Base-by-base conservation (phyloP, 2,888 invertebrate genomes). In the Altica lythri region DNA sequence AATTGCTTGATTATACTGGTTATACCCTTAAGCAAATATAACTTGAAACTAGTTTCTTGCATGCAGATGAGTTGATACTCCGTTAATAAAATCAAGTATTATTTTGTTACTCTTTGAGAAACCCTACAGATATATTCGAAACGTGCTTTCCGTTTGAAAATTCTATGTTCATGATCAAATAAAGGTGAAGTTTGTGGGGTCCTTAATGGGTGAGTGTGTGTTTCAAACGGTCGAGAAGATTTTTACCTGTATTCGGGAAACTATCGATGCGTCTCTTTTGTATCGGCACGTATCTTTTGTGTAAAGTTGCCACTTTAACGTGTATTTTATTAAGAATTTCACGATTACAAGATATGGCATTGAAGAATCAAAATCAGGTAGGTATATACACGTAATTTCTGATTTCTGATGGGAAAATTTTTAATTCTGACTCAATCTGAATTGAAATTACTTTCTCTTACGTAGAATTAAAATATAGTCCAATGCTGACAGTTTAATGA, bases 1-100 rank as follows among this genome's bases (percentile, higher is more conserved):
- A 55, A 55, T 55, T 55, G 42, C 55, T 55, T 51, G 55, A 55
- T 55, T 55, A 55, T 55, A 51, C 50, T 55, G 55, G 55, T 55
- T 55, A 51, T 55, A 49, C 55, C 55, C 46, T 49, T 51, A 46
- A 55, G 55, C 50, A 55, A 55, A 51, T 55, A 50, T 51, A 18
- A 50, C 46, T 55, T 55, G 46, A 42, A 55, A 55, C 50, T 47
- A 50, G 50, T 50, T 55, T 55, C 50, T 55, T 34, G 49, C 42
- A 49, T 40, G 35, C 46, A 37, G 48, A 54, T 48, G 49, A 48
- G 38, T 34, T 40, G 46, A 29, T 46, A 29, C 30, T 43, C 29
- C 9, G 42, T 43, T 53, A 49, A 49, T 49, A 49, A 49, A 49
- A 42, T 32, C 49, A 14, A 42, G 42, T 49, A 40, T 40, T 49